These are phyloP conservation scores for Phortica okadai DNA, from an alignment of 2,888 invertebrate species.

Conservation along the genomic window DNA sequence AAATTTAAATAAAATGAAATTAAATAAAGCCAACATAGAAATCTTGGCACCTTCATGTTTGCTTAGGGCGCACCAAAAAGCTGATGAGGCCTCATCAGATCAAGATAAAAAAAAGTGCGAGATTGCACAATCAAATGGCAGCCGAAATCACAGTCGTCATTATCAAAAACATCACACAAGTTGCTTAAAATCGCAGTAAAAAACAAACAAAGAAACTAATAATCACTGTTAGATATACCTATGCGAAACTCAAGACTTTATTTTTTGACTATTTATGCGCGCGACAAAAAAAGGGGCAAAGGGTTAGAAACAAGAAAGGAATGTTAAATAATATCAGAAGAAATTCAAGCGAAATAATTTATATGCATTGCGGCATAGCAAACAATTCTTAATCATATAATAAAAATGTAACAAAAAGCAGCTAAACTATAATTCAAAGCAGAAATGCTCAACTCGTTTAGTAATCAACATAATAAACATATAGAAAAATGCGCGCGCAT, in stretches of 20 bases:
- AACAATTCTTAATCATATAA: slow-evolving; percentile 49
- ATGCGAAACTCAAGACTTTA: no score
- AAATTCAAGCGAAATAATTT: slow-evolving; percentile 58
- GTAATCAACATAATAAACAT: slow-evolving; percentile 2
- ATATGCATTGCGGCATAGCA: slow-evolving; percentile 57
- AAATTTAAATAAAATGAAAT: slow-evolving; percentile 59
- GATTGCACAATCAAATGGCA: slow-evolving; percentile 12
- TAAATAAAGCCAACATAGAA: slow-evolving; percentile 58
- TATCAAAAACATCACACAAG: neutral
- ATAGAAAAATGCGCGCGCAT: neutral
- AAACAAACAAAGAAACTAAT: no score
- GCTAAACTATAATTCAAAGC: neutral
- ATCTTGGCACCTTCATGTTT: slow-evolving; percentile 64
- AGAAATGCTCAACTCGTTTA: no score
- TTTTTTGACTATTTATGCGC: no score
- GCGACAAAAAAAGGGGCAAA: slow-evolving; percentile 9
- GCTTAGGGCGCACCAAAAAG: slow-evolving; percentile 30
- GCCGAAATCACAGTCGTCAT: slow-evolving; percentile 30
- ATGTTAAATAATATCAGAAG: slow-evolving; percentile 57
- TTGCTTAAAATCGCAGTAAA: neutral
- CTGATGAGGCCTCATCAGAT: neutral
- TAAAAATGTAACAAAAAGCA: neutral
- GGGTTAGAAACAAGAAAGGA: neutral
- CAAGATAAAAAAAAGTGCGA: neutral
- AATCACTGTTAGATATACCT: no score